These are phyloP conservation scores for Helleia helle DNA, from an alignment of 2,888 invertebrate species.

Conservation along the genomic window DNA sequence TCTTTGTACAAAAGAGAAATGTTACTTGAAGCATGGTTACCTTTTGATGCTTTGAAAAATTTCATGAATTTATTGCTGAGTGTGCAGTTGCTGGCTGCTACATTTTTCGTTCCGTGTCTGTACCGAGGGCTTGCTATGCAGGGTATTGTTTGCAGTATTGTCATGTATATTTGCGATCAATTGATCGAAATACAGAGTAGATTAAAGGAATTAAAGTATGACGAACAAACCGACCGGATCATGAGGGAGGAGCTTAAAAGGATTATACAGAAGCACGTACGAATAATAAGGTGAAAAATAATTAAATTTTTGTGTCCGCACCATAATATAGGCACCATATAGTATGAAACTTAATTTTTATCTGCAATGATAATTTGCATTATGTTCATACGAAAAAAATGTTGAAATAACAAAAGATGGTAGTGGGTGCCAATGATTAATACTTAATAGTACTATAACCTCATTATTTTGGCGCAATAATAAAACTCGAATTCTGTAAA, in stretches of 20 bases:
- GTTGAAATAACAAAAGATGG: no score
- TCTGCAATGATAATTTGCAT: no score
- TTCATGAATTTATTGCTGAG: constrained; percentile 33
- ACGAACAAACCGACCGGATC: constrained; percentile 24
- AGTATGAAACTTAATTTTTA: no score
- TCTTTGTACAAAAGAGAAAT: constrained; percentile 38
- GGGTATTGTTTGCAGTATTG: constrained; percentile 46
- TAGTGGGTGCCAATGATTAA: no score
- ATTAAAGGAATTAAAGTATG: constrained; percentile 32
- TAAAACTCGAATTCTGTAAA: no score
- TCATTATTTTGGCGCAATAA: no score
- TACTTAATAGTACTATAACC: no score
- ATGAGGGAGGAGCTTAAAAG: constrained; percentile 34
- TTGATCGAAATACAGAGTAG: constrained; percentile 37
- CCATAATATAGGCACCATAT: no score
- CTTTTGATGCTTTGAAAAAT: constrained; percentile 41
- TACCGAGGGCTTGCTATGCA: constrained; percentile 47
- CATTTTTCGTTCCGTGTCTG: constrained; percentile 33
- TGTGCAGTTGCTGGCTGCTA: constrained; percentile 30
- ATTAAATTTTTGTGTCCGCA: background rate
- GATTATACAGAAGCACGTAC: constrained; percentile 46
- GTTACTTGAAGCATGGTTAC: constrained; percentile 50
- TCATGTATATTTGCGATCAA: constrained; percentile 55
- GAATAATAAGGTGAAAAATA: constrained; percentile 41
- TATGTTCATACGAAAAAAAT: no score